Base-by-base conservation (phyloP, 2,888 invertebrate species). In the Cristatella mucedo region DNA sequence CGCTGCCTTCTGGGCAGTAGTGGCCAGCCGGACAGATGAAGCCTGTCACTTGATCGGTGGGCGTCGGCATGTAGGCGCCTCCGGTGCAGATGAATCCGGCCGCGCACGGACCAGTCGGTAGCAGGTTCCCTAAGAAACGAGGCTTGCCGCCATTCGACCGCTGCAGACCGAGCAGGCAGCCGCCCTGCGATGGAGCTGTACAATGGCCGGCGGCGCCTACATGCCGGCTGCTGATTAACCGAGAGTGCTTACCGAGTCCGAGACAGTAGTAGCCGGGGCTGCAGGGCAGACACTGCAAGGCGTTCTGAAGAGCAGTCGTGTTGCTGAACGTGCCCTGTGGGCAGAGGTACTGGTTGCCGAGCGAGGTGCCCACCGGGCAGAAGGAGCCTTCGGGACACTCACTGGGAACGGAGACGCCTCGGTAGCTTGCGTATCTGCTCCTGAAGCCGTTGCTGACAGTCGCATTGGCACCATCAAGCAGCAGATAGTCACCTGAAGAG, bases 111-210 rank as follows among this genome's bases (percentile, higher is more conserved):
- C 48, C 59, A 24, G 54, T 53, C 4, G 56, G 54, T 21, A 46
- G 49, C 1, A 49, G 55, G 47, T 60, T 60, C 13, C 61, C 61
- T 59, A 45, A n/a, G n/a, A n/a, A n/a, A n/a, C n/a, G n/a, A n/a
- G n/a, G n/a, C n/a, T n/a, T n/a, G n/a, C n/a, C n/a, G n/a, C n/a
- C n/a, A n/a, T n/a, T n/a, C n/a, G n/a, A n/a, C n/a, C n/a, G n/a
- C n/a, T n/a, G n/a, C n/a, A n/a, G n/a, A n/a, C n/a, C n/a, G n/a
- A n/a, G n/a, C n/a, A n/a, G n/a, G n/a, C n/a, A n/a, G n/a, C n/a
- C n/a, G n/a, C n/a, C n/a, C n/a, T n/a, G n/a, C n/a, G n/a, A n/a
- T n/a, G n/a, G n/a, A n/a, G n/a, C n/a, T n/a, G n/a, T n/a, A n/a
- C n/a, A n/a, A n/a, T n/a, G n/a, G n/a, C n/a, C n/a, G n/a, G n/a